These are phyloP conservation scores for Hemiprocne comata DNA, from an alignment of 2,113 vertebrate species.

Conservation along the genomic window DNA sequence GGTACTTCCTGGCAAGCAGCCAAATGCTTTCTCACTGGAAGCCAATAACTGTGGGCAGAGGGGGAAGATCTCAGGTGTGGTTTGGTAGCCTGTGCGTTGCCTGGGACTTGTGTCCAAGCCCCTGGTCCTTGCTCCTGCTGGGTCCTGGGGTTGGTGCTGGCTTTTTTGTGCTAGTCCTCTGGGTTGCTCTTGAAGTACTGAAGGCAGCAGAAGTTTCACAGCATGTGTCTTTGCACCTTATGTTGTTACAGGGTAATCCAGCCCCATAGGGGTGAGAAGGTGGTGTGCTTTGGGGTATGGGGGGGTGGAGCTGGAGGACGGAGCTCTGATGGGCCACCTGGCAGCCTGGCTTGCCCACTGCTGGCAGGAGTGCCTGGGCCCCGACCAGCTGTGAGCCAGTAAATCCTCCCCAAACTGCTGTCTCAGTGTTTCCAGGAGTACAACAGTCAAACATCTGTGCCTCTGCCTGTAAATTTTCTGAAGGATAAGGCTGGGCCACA, in stretches of 20 bases:
- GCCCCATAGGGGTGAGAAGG: background rate
- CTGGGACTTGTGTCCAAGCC: background rate
- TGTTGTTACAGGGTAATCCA: background rate
- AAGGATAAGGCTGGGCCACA: background rate
- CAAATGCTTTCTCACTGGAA: background rate
- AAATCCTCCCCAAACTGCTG: background rate
- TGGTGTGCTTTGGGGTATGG: fast-evolving
- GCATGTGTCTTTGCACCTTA: fast-evolving
- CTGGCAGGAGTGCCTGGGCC: no score
- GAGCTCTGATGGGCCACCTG: background rate
- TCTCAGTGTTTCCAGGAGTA: background rate
- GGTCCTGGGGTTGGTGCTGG: fast-evolving
- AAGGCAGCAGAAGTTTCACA: background rate
- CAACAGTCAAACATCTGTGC: background rate
- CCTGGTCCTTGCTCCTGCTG: background rate
- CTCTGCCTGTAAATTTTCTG: background rate
- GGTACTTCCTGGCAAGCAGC: background rate
- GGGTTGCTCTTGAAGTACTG: fast-evolving
- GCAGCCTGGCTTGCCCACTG: background rate
- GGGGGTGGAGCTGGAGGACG: background rate
- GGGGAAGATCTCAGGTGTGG: background rate
- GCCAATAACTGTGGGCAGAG: fast-evolving
- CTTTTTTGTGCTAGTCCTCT: background rate
- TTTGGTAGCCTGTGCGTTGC: background rate
- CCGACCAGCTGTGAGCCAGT: background rate